Conservation (phyloP, 1,140 invertebrate genomes). For the Mya arenaria region DNA sequence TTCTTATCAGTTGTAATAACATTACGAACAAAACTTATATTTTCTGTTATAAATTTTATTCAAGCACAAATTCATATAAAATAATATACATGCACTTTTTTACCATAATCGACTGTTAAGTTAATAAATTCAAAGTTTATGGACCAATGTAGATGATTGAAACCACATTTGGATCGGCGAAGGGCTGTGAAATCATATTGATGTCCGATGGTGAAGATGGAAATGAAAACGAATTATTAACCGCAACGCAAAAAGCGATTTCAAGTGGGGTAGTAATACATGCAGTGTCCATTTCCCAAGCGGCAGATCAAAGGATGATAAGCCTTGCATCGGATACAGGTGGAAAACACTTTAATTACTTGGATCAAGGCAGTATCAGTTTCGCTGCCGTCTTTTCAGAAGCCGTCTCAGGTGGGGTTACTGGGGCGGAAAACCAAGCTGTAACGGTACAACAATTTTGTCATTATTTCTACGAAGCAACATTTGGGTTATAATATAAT, state of each 20-base stretch:
- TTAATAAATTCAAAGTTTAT: neutral
- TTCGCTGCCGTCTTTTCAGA: slow-evolving; percentile 19
- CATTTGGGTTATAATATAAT: neutral
- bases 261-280: slow-evolving; percentile 7
- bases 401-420: neutral
- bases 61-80: neutral
- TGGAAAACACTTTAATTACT: slow-evolving; percentile 16
- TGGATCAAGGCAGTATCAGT: neutral
- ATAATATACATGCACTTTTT: neutral
- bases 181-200: slow-evolving; percentile 19
- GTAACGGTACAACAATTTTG: neutral
- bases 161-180: neutral
- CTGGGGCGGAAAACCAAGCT: neutral
- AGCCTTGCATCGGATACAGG: slow-evolving; percentile 1
- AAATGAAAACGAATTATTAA: neutral
- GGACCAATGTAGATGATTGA: neutral
- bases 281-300: slow-evolving; percentile 1
- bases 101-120: neutral
- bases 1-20: neutral
- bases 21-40: neutral
- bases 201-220: slow-evolving; percentile 19
- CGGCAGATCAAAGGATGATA: neutral
- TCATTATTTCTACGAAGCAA: neutral
- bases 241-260: neutral
- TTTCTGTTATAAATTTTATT: neutral